Conservation (phyloP, 2,113 vertebrate species). For the Myiopsitta monachus region DNA sequence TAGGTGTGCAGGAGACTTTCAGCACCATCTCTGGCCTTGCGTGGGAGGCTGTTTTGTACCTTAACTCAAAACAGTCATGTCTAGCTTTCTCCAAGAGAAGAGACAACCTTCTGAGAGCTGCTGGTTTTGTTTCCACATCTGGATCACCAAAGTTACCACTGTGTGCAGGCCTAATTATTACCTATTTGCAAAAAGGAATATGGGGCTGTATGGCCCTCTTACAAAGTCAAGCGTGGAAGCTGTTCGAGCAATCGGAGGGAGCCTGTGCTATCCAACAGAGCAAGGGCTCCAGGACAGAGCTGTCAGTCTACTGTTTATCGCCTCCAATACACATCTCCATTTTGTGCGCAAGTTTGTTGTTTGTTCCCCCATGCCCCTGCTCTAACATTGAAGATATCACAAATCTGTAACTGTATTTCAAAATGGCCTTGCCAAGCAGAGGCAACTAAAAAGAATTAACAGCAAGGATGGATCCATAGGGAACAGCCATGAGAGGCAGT, state of each 20-base stretch:
- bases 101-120: not conserved
- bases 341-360: not conserved
- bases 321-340: not conserved
- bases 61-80: not conserved
- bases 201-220: not conserved
- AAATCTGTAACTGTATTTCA: not conserved
- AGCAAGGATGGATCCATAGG: not conserved
- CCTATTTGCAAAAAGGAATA: not conserved
- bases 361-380: not conserved
- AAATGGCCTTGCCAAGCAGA: not conserved
- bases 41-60: not conserved
- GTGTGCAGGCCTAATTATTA: not conserved
- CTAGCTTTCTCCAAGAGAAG: not conserved
- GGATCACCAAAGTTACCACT: not conserved
- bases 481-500: not conserved
- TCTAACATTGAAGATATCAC: not conserved
- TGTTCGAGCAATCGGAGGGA: not conserved
- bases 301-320: not conserved
- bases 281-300: not conserved
- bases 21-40: not conserved
- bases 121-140: not conserved
- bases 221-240: not conserved
- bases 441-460: not conserved
- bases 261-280: not conserved
- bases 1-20: slow-evolving; percentile 2